Evolutionary conservation across 2,888 invertebrate species (phyloP).

Genomic region (Dermolepida albohirtum): DNA sequence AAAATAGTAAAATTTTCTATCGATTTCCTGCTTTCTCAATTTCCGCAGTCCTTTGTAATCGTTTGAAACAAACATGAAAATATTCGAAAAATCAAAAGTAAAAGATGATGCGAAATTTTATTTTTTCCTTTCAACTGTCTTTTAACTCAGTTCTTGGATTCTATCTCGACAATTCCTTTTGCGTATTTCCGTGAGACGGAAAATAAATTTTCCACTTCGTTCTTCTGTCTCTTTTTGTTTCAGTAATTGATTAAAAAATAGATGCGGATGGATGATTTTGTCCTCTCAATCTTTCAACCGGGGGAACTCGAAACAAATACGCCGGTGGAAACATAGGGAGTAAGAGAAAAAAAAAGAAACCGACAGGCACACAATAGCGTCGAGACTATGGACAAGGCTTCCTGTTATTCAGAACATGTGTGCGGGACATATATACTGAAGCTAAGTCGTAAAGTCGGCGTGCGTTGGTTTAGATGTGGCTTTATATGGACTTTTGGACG

Average conservation of each 20-base stretch:
- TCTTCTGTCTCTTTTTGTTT: conserved; percentile 27
- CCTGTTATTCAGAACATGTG: no score
- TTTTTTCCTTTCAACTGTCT: conserved; percentile 17
- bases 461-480: no score
- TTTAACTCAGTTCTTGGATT: no score
- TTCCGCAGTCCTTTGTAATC: conserved; percentile 12
- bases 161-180: conserved; percentile 17
- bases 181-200: conserved; percentile 31
- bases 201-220: conserved; percentile 37
- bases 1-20: not conserved
- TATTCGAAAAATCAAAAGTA: conserved; percentile 34
- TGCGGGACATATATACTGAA: no score
- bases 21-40: conserved; percentile 5
- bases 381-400: no score
- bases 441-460: no score
- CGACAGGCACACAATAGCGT: not conserved
- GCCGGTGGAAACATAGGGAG: not conserved
- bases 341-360: conserved; percentile 1
- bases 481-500: no score
- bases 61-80: conserved; percentile 29
- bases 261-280: conserved; percentile 24
- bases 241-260: conserved; percentile 36
- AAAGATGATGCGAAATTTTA: conserved; percentile 21
- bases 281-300: conserved; percentile 6
- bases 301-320: conserved; percentile 16